Evolutionary conservation across 2,888 invertebrate genomes (phyloP).

Genomic region (Oscheius onirici): DNA sequence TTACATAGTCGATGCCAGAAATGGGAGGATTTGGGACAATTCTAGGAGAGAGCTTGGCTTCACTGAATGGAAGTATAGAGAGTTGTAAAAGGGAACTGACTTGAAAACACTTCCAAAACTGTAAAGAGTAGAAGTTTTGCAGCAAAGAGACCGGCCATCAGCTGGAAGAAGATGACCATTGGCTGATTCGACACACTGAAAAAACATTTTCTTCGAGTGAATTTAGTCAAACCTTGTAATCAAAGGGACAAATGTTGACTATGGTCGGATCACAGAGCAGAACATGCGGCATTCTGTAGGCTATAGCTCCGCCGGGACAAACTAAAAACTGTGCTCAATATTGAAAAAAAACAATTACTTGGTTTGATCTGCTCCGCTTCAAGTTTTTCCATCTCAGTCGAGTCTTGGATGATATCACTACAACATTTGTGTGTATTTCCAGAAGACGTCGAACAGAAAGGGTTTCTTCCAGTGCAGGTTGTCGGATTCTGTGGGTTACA

Average conservation of each 20-base stretch:
- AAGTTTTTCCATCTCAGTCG: constrained; percentile 47
- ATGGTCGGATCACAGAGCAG: constrained; percentile 61
- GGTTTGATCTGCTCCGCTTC: constrained; percentile 56
- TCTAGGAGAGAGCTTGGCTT: constrained; percentile 54
- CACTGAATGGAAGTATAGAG: constrained; percentile 37
- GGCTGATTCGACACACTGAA: constrained; percentile 60
- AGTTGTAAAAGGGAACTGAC: neutral
- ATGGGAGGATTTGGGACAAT: constrained; percentile 62
- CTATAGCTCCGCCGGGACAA: constrained; percentile 59
- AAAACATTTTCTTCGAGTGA: neutral
- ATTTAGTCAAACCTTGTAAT: constrained; percentile 45
- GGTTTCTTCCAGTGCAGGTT: constrained; percentile 63
- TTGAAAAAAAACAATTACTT: constrained; percentile 32
- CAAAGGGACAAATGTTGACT: constrained; percentile 62
- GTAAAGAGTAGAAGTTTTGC: constrained; percentile 61
- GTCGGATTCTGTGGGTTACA: constrained; percentile 55
- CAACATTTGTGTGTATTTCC: constrained; percentile 56
- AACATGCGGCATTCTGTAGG: constrained; percentile 59
- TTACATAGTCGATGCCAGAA: constrained; percentile 59
- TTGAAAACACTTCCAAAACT: constrained; percentile 55
- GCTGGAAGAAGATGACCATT: constrained; percentile 57
- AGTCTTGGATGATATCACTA: constrained; percentile 60
- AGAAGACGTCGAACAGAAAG: constrained; percentile 54
- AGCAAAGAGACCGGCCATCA: constrained; percentile 58
- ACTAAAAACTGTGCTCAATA: constrained; percentile 32